Conservation (phyloP, 1,140 invertebrate species). For the Trinorchestia longiramus region DNA sequence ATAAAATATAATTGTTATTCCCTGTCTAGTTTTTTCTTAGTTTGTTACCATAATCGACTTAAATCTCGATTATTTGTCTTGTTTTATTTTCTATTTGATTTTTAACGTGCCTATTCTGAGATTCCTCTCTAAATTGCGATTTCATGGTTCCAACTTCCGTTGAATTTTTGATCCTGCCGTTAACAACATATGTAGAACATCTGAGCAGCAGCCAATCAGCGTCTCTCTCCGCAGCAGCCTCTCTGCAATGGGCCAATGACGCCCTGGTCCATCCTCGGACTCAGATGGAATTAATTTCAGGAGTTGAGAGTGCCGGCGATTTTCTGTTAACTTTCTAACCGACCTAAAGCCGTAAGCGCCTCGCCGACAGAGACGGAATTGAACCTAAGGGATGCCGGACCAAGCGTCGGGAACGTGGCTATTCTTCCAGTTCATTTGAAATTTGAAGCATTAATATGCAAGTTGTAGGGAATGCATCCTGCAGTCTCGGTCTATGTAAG, state of each 20-base stretch:
- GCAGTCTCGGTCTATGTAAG: not conserved
- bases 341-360: slow-evolving; percentile 16
- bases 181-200: slow-evolving; percentile 38
- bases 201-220: slow-evolving; percentile 36
- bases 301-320: slow-evolving; percentile 48
- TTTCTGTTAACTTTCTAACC: slow-evolving; percentile 41
- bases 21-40: not conserved
- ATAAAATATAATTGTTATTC: no score
- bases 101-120: not conserved
- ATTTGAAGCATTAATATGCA: slow-evolving; percentile 25
- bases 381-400: not conserved
- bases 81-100: not conserved
- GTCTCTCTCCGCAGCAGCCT: not conserved
- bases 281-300: slow-evolving; percentile 53
- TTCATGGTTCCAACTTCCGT: not conserved
- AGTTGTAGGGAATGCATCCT: not conserved
- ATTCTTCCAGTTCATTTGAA: not conserved
- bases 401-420: not conserved
- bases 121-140: not conserved
- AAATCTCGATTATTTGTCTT: not conserved
- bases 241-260: slow-evolving; percentile 52
- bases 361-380: not conserved
- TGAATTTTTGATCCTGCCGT: not conserved
- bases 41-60: not conserved
- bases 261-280: slow-evolving; percentile 20